Conservation (phyloP, 2,888 invertebrate genomes). For the Microctonus aethiopoides region DNA sequence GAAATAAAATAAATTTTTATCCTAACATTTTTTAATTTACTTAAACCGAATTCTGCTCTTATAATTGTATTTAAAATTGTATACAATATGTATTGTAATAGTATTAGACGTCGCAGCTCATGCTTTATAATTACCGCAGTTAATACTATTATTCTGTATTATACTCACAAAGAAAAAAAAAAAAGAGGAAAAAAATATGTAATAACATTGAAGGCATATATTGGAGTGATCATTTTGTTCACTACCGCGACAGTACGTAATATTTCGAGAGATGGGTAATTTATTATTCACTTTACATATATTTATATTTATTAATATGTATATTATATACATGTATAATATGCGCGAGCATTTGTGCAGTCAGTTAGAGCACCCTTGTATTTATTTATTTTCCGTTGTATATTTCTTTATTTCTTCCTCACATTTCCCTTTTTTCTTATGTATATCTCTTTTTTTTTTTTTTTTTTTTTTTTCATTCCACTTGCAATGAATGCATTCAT, state of each 20-base stretch:
- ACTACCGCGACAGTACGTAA: slow-evolving; percentile 1
- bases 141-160: too few species aligned
- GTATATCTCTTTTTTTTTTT: background rate
- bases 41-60: background rate
- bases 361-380: slow-evolving; percentile 27
- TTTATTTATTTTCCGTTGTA: slow-evolving; percentile 30
- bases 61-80: background rate
- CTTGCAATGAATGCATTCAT: background rate
- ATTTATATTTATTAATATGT: background rate
- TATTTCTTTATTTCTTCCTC: too few species aligned
- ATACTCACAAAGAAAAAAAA: background rate
- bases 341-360: slow-evolving; percentile 35
- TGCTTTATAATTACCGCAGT: background rate
- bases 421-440: slow-evolving; percentile 7
- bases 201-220: background rate
- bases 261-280: background rate
- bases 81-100: background rate
- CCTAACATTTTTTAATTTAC: background rate
- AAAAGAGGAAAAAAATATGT: background rate
- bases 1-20: slow-evolving; percentile 38
- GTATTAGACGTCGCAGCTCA: background rate
- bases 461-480: background rate
- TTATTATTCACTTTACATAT: background rate
- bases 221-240: background rate
- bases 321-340: too few species aligned